These are phyloP conservation scores for Atractosteus spatula DNA, from an alignment of 2,113 vertebrate species.

Conservation along the genomic window DNA sequence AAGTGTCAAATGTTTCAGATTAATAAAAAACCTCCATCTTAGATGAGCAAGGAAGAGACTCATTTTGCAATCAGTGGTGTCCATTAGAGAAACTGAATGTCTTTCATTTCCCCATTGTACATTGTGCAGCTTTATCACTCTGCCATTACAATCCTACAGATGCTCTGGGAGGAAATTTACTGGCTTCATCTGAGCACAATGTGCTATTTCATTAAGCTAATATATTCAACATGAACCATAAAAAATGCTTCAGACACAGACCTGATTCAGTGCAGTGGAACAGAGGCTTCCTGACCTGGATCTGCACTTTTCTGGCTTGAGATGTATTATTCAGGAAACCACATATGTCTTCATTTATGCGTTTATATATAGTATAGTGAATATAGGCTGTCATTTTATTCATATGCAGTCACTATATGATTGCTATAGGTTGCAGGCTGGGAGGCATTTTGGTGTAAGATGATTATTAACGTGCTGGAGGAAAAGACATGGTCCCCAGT, in stretches of 20 bases:
- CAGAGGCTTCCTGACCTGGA: conserved; percentile 46
- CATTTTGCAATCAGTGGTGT: conserved; percentile 47
- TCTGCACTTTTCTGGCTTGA: conserved; percentile 39
- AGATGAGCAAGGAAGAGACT: conserved; percentile 25
- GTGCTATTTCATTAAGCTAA: conserved; percentile 62
- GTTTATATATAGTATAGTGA: not conserved
- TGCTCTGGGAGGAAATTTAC: conserved; percentile 44
- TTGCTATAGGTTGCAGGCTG: not conserved
- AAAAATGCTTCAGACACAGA: conserved; percentile 28
- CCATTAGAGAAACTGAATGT: conserved; percentile 53
- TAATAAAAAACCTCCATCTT: conserved; percentile 47
- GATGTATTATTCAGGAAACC: not conserved
- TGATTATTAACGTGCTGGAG: too few species aligned
- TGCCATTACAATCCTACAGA: conserved; percentile 4
- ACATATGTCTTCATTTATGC: conserved; percentile 20
- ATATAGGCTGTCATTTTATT: not conserved
- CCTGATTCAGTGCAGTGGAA: conserved; percentile 36
- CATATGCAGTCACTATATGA: not conserved
- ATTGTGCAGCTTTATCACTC: conserved; percentile 44
- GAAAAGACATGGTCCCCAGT: too few species aligned
- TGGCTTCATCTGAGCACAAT: conserved; percentile 30
- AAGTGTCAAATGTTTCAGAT: conserved; percentile 10
- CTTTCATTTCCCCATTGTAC: conserved; percentile 53
- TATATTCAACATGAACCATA: conserved; percentile 51
- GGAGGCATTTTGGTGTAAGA: not conserved